These are phyloP conservation scores for Tupiocoris notatus DNA, from an alignment of 2,888 invertebrate species.

Conservation along the genomic window DNA sequence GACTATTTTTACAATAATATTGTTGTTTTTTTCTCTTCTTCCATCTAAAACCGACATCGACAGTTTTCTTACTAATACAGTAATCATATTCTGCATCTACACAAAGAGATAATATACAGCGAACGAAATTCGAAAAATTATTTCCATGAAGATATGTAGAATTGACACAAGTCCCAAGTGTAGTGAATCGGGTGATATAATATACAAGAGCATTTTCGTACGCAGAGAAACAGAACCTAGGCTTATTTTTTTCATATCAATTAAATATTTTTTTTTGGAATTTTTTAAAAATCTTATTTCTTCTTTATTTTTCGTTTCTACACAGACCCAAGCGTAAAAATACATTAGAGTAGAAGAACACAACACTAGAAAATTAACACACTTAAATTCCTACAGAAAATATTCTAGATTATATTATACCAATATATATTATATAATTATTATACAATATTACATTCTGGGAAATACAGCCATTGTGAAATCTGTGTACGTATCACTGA, in stretches of 20 bases:
- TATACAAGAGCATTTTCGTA: neutral
- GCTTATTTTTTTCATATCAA: neutral
- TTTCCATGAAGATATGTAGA: constrained; percentile 23
- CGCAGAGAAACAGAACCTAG: neutral
- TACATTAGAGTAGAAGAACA: neutral
- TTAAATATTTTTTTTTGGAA: constrained; percentile 14
- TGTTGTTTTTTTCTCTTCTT: neutral
- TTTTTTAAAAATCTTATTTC: neutral
- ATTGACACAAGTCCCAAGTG: constrained; percentile 28
- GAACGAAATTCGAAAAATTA: neutral
- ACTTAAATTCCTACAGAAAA: constrained; percentile 46
- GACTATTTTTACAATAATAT: too few relatives aligned
- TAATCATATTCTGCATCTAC: neutral
- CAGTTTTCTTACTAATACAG: neutral
- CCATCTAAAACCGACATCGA: neutral
- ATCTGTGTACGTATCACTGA: constrained; percentile 50
- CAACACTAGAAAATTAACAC: constrained; percentile 42
- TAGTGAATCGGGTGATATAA: neutral
- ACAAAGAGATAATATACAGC: neutral
- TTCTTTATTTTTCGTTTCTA: constrained; percentile 7
- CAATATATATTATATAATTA: constrained; percentile 44
- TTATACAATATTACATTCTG: constrained; percentile 51
- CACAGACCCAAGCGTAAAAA: constrained; percentile 30
- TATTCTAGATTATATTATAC: constrained; percentile 43
- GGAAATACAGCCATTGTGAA: constrained; percentile 49